These are phyloP conservation scores for Platyscapa corneri DNA, from an alignment of 1,140 invertebrate species.

Conservation along the genomic window DNA sequence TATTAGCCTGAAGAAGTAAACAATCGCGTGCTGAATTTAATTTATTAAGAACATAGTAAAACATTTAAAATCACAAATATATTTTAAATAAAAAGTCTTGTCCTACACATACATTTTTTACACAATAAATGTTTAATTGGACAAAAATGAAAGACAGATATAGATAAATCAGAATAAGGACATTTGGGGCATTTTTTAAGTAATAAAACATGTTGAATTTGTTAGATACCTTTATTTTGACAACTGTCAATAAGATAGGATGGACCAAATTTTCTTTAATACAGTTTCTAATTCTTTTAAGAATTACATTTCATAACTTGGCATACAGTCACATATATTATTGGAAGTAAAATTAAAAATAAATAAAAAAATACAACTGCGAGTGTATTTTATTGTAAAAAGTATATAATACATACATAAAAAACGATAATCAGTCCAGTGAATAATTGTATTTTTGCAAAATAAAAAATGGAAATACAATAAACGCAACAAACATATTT, in stretches of 20 bases:
- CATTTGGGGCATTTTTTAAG: neutral
- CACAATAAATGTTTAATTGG: no score
- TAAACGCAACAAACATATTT: slow-evolving; percentile 45
- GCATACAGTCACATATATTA: slow-evolving; percentile 5
- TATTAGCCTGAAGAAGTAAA: no score
- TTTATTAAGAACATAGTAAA: slow-evolving; percentile 44
- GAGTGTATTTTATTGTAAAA: slow-evolving; percentile 32
- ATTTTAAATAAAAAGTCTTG: slow-evolving; percentile 14
- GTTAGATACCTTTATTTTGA: slow-evolving; percentile 24
- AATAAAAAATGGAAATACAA: slow-evolving; percentile 37
- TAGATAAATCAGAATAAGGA: neutral
- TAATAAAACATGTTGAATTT: slow-evolving; percentile 18
- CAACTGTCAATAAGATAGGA: slow-evolving; percentile 19
- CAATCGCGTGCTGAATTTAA: slow-evolving; percentile 6
- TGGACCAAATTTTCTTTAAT: slow-evolving; percentile 41
- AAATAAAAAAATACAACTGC: slow-evolving; percentile 23
- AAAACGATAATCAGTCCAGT: slow-evolving; percentile 23
- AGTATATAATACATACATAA: slow-evolving; percentile 34
- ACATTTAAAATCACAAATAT: neutral
- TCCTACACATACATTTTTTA: slow-evolving; percentile 29
- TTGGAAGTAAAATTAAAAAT: slow-evolving; percentile 40
- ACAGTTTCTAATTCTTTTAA: slow-evolving; percentile 34
- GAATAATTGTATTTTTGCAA: slow-evolving; percentile 49
- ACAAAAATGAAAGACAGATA: neutral
- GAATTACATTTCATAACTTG: slow-evolving; percentile 37